Evolutionary conservation across 2,797 vertebrate genomes (phyloP), one percentile per base, ranked within the genome.

Genomic region (Psittacula derbiana): DNA sequence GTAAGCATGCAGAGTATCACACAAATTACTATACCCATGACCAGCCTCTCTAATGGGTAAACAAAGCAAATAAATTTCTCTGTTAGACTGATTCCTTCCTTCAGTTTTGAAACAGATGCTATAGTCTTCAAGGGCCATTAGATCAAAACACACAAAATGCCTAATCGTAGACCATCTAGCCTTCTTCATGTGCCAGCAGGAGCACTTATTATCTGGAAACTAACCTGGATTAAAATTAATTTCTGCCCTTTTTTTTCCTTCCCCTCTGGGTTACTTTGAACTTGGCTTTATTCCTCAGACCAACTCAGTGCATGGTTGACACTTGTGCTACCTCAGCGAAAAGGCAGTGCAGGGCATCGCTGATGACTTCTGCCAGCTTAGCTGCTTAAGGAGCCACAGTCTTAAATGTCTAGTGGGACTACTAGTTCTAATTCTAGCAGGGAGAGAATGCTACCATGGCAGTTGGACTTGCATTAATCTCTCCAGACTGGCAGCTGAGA

Each of bases 371-470:
- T 93, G 96, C 60, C 88, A 94, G 70, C 60, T 75, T 41, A 65
- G 62, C 89, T 92, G 83, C 76, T 79, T 64, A 2, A 79, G 76
- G 28, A 95, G 62, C 40, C 89, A 46, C 38, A 79, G 83, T 75
- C 66, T 94, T 95, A 92, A 94, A 94, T 95, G 83, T 85, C 91
- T 71, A 71, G 0, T 16, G 24, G 72, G 61, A 86, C 89, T 73
- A 86, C 87, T 75, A 81, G 66, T 96, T 92, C 94, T 95, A 97
- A 96, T 93, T 96, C 91, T 57, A 93, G 94, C 79, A 85, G 33
- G 86, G 88, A 84, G 86, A 86, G 20, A 92, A 90, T 95, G 83
- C 74, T 95, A 94, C 52, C 43, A 4, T n/a, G 8, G 49, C 86
- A 50, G 53, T 15, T 64, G 15, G 80, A 64, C 88, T 79, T 38